Conservation (phyloP, 2,888 invertebrate genomes). For the Lasioglossum zephyrum region DNA sequence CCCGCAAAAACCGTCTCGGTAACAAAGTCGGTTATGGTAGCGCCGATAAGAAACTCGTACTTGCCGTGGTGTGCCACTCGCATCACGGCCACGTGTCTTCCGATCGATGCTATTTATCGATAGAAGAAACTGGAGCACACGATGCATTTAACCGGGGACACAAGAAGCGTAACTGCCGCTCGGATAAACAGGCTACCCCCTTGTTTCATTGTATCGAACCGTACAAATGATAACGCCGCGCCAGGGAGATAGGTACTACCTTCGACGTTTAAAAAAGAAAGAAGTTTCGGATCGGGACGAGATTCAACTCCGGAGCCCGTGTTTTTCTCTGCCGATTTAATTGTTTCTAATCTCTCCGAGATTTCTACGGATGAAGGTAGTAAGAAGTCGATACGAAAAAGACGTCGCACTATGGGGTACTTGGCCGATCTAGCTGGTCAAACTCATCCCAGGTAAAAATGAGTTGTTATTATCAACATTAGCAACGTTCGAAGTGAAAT, state of each 20-base stretch:
- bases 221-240: background rate
- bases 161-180: constrained; percentile 18
- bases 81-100: constrained; percentile 59
- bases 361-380: background rate
- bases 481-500: no score
- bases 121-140: constrained; percentile 30
- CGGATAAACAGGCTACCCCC: background rate
- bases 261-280: background rate
- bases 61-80: constrained; percentile 45
- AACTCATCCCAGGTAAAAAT: no score
- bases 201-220: background rate
- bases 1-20: constrained; percentile 47
- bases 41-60: constrained; percentile 65
- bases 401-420: no score
- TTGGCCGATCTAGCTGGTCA: no score
- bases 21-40: constrained; percentile 64
- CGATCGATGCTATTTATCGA: constrained; percentile 48
- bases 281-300: background rate
- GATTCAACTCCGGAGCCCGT: background rate
- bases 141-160: background rate
- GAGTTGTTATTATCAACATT: no score
- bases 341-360: background rate
- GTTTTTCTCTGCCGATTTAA: background rate
- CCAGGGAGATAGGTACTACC: background rate
- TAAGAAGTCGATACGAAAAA: background rate